Conservation (phyloP, 2,888 invertebrate species). For the Alsophila aescularia region DNA sequence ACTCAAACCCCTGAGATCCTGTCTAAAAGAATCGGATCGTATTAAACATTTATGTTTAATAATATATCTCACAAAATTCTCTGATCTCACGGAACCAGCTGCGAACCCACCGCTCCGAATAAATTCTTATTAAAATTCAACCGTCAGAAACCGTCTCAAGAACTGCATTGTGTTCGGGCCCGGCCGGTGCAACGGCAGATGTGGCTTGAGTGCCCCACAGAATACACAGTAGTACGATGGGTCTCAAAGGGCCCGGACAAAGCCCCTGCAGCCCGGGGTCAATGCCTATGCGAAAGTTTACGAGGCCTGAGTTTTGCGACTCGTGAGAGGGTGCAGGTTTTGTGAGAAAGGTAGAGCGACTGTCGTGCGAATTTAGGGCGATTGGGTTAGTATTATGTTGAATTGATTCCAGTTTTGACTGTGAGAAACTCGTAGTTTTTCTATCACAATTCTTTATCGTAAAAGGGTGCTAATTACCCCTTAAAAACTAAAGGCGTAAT, state of each 20-base stretch:
- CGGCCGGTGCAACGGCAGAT: slow-evolving; percentile 67
- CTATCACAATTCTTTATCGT: no score
- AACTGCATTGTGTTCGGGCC: slow-evolving; percentile 48
- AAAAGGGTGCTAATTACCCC: no score
- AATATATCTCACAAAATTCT: no score
- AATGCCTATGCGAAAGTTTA: slow-evolving; percentile 37
- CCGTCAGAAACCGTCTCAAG: slow-evolving; percentile 54
- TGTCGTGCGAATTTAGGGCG: slow-evolving; percentile 22
- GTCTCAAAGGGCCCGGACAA: slow-evolving; percentile 22
- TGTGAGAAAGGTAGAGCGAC: slow-evolving; percentile 12
- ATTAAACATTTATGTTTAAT: neutral
- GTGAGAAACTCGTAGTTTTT: neutral
- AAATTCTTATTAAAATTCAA: slow-evolving; percentile 50
- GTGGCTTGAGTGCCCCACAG: slow-evolving; percentile 56
- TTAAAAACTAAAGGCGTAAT: no score
- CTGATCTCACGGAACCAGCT: slow-evolving; percentile 17
- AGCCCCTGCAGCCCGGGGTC: slow-evolving; percentile 38
- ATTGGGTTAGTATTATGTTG: neutral
- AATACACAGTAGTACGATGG: neutral
- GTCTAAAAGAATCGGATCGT: neutral
- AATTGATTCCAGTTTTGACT: neutral
- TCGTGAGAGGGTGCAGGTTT: slow-evolving; percentile 16
- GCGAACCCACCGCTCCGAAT: slow-evolving; percentile 40
- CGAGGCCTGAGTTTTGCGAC: neutral
- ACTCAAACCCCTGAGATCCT: neutral